Base-by-base conservation (phyloP, 2,113 vertebrate genomes). In the Hydropotes inermis region DNA sequence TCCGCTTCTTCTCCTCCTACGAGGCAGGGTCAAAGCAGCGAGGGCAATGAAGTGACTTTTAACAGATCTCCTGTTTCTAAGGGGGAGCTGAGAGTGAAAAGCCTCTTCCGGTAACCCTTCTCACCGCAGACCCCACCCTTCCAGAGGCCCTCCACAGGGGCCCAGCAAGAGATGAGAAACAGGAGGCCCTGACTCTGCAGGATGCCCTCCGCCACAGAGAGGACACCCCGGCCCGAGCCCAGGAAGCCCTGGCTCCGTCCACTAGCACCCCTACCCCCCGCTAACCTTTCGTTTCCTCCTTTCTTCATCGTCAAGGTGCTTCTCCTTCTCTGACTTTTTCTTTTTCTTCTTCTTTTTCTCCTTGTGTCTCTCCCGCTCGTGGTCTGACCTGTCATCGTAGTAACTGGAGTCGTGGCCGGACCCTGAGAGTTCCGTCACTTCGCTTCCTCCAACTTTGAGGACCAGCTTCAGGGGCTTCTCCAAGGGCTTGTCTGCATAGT, bases 301-400 rank as follows among this genome's bases (percentile, higher is more conserved):
- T 0, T 81, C 81, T 17, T 57, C 78, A 3, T 47, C 76, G 15
- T 83, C 90, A 8, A 79, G 45, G 45, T 47, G 45, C 5, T 91
- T 95, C 45, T 95, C 94, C 55, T 95, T 95, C 94, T 95, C 88
- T 55, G 99, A 99, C 87, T 99, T 99, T 36, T 99, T 99, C 93
- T 99, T 99, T 95, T 99, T 99, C 23, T 99, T 99, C 92, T 99
- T 99, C 97, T 99, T 99, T 78, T 99, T 99, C 28, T 99, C 99
- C 97, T 99, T 99, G 98, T 99, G 99, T 1, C 99, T 98, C 91
- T 99, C 99, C 54, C 99, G 99, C 94, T 99, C 99, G 0, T 99
- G 99, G 98, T 99, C 99, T 12, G 99, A 99, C 88, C 99, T 98
- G 94, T 99, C 99, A 25, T 99, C 99, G 0, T 99, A 99, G 98